phyloP scores from a whole-genome alignment of 2,888 invertebrate genomes.

The Andrena fulva region DNA sequence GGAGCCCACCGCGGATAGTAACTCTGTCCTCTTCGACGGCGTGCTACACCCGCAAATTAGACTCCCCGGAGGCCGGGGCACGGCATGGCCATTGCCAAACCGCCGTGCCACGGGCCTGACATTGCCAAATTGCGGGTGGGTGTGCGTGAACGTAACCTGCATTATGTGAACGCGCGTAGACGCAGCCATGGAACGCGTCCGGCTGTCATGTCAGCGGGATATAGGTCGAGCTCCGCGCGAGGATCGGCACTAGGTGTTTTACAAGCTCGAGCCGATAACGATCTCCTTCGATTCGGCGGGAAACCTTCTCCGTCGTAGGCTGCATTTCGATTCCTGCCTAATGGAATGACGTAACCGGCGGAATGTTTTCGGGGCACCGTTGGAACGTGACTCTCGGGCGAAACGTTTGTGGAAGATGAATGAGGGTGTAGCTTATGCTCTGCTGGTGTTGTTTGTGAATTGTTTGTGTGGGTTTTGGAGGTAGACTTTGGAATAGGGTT shows the following conservation, averaged over 20 bases:
- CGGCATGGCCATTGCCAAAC: slow-evolving; percentile 75
- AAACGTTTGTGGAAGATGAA: background rate
- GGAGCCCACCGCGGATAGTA: slow-evolving; percentile 68
- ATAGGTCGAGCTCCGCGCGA: slow-evolving; percentile 27
- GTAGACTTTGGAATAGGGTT: background rate
- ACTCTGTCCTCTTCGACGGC: slow-evolving; percentile 57
- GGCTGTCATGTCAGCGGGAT: slow-evolving; percentile 2
- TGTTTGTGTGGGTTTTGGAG: background rate
- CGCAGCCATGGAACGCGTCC: slow-evolving; percentile 26
- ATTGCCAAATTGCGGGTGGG: slow-evolving; percentile 66
- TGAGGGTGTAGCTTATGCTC: background rate
- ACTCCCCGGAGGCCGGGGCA: slow-evolving; percentile 44
- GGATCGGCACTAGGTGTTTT: slow-evolving; percentile 24
- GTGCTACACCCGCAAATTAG: slow-evolving; percentile 69
- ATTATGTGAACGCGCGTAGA: slow-evolving; percentile 49
- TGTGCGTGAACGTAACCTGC: slow-evolving; percentile 50
- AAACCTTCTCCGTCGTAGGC: background rate
- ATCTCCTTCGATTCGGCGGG: slow-evolving; percentile 29
- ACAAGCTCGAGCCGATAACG: slow-evolving; percentile 34
- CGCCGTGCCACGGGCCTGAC: slow-evolving; percentile 43
- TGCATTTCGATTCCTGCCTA: background rate
- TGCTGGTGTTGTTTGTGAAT: background rate
- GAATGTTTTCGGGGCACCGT: background rate
- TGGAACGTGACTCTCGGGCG: too few relatives aligned
- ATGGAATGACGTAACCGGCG: background rate